These are phyloP conservation scores for Melolontha melolontha DNA, from an alignment of 2,888 invertebrate species.

Conservation along the genomic window DNA sequence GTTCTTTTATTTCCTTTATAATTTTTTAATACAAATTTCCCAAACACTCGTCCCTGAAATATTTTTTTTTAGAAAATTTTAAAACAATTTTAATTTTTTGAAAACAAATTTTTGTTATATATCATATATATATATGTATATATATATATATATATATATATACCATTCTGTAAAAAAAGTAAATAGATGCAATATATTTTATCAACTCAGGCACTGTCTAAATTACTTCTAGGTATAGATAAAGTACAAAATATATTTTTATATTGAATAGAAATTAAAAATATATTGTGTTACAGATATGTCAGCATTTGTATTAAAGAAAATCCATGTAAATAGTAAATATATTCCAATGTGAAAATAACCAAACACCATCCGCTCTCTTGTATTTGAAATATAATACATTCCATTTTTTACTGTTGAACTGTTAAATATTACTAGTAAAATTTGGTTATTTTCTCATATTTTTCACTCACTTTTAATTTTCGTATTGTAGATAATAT, in stretches of 20 bases:
- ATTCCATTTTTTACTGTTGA: constrained; percentile 62
- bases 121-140: too few relatives aligned
- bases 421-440: constrained; percentile 33
- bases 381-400: constrained; percentile 57
- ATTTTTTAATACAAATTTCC: constrained; percentile 13
- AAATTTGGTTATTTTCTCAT: constrained; percentile 62
- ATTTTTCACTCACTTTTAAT: constrained; percentile 48
- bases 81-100: constrained; percentile 8
- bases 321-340: constrained; percentile 56
- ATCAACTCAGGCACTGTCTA: constrained; percentile 53
- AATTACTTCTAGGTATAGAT: constrained; percentile 48
- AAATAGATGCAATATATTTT: constrained; percentile 51
- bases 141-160: too few relatives aligned
- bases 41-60: constrained; percentile 21
- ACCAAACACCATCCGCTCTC: constrained; percentile 51
- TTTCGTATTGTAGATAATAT: constrained; percentile 43
- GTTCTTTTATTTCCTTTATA: constrained; percentile 27
- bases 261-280: constrained; percentile 51
- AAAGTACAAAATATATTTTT: constrained; percentile 56
- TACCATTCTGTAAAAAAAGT: constrained; percentile 33
- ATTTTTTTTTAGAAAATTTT: constrained; percentile 1
- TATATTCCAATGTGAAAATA: constrained; percentile 59
- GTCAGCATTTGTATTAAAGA: constrained; percentile 58
- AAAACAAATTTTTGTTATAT: constrained; percentile 6
- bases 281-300: constrained; percentile 59